A percentile compares a stretch with the other conserved stretches of the same genome.
Evolutionary conservation across 2,888 invertebrate species (phyloP).

Genomic region (Gibbula magus): DNA sequence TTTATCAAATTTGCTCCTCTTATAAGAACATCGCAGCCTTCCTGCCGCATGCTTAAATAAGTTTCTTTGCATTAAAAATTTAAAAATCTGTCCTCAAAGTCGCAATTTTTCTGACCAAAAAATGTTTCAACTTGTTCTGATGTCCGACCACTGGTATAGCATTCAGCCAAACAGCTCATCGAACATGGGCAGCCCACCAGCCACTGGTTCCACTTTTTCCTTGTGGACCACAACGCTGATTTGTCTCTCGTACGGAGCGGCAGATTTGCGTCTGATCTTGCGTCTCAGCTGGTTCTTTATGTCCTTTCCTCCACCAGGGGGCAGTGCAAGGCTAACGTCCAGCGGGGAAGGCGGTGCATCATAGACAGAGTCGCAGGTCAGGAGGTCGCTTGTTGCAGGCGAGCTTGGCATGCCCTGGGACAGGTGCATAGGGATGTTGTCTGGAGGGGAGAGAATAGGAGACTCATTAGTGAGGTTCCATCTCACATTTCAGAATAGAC

Average conservation of each 20-base stretch:
- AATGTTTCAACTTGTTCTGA: too few relatives aligned
- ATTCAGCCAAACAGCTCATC: not conserved
- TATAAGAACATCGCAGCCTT: too few relatives aligned
- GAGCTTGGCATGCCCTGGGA: not conserved
- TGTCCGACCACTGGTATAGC: not conserved
- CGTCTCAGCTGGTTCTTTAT: constrained; percentile 1
- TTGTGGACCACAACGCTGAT: not conserved
- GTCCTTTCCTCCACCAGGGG: not conserved
- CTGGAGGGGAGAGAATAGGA: not conserved
- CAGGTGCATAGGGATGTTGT: not conserved
- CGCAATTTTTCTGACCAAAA: too few relatives aligned
- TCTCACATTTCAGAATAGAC: too few relatives aligned
- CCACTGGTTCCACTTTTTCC: not conserved
- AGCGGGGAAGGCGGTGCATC: not conserved
- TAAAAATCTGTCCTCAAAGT: too few relatives aligned
- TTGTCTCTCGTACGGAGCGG: not conserved
- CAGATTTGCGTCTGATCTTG: not conserved
- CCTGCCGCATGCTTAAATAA: too few relatives aligned
- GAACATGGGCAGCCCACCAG: not conserved
- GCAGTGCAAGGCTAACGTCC: not conserved
- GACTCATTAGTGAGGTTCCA: too few relatives aligned
- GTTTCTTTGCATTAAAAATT: too few relatives aligned
- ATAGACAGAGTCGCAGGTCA: not conserved
- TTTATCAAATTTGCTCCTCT: too few relatives aligned
- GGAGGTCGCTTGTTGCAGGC: not conserved